Conservation (phyloP, 2,888 invertebrate genomes). For the Polietes domitor region DNA sequence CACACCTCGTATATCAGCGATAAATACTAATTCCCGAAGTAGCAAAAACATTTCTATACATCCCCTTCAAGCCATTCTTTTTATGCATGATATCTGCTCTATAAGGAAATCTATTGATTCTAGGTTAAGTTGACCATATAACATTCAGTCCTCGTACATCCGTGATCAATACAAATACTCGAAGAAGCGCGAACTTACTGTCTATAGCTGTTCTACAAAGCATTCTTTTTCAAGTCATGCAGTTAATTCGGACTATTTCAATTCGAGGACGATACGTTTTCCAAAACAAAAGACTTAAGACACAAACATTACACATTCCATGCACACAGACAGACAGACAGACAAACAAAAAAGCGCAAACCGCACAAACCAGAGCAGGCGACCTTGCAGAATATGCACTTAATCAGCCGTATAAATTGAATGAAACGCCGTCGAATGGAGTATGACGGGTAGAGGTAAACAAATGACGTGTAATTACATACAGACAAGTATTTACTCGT, state of each 20-base stretch:
- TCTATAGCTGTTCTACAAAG: no score
- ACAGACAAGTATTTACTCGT: conserved; percentile 31
- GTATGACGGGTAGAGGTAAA: conserved; percentile 23
- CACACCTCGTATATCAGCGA: no score
- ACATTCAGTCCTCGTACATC: no score
- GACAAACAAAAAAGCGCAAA: not conserved
- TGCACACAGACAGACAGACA: not conserved
- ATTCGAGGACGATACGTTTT: conserved; percentile 32
- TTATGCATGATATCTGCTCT: no score
- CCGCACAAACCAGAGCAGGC: conserved; percentile 10
- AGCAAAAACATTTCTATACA: no score
- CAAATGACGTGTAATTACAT: conserved; percentile 51
- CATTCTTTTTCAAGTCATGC: not conserved
- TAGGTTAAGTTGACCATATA: no score
- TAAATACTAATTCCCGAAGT: no score
- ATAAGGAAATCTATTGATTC: no score
- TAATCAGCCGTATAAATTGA: conserved; percentile 35
- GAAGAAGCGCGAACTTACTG: not conserved
- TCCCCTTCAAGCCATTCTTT: no score
- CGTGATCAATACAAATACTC: not conserved
- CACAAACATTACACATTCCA: conserved; percentile 20
- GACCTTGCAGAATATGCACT: conserved; percentile 37
- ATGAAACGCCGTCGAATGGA: conserved; percentile 24
- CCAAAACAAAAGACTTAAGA: conserved; percentile 46
- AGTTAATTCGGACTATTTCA: not conserved